These are phyloP conservation scores for Empidonax alnorum DNA, from an alignment of 2,113 vertebrate species.

Conservation along the genomic window DNA sequence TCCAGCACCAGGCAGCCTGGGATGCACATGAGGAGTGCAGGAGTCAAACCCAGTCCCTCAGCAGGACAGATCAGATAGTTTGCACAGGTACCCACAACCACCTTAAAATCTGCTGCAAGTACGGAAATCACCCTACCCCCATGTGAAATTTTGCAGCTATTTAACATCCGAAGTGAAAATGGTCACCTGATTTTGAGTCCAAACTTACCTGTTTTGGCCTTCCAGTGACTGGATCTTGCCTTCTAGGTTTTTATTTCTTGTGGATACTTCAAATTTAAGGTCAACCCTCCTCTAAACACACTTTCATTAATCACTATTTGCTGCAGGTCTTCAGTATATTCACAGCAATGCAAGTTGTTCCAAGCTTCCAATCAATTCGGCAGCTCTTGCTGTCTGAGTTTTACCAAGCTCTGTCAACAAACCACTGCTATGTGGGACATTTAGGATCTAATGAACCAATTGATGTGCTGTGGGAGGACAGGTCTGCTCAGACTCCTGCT, in stretches of 20 bases:
- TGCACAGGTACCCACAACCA: not conserved
- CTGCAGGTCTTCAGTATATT: not conserved
- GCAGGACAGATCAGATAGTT: not conserved
- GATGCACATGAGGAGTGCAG: not conserved
- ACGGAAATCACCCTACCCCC: not conserved
- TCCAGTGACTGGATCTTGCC: not conserved
- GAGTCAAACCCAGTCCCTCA: not conserved
- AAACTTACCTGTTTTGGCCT: not conserved
- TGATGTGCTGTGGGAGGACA: not conserved
- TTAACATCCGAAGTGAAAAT: not conserved
- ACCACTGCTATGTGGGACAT: accelerated
- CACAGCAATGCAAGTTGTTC: not conserved
- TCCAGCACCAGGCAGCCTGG: not conserved
- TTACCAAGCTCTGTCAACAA: not conserved
- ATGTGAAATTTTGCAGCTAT: not conserved
- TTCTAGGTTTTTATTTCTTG: not conserved
- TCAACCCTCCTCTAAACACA: not conserved
- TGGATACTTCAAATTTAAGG: not conserved
- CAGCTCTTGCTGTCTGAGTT: not conserved
- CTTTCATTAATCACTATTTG: not conserved
- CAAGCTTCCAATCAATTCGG: not conserved
- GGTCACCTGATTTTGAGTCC: not conserved
- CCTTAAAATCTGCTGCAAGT: not conserved
- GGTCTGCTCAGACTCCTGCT: not conserved
- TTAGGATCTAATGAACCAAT: not conserved